Percentiles rank a stretch among this genome's conserved stretches.
Evolutionary conservation across 2,113 vertebrate genomes (phyloP).

Genomic region (Laticauda laticaudata): DNA sequence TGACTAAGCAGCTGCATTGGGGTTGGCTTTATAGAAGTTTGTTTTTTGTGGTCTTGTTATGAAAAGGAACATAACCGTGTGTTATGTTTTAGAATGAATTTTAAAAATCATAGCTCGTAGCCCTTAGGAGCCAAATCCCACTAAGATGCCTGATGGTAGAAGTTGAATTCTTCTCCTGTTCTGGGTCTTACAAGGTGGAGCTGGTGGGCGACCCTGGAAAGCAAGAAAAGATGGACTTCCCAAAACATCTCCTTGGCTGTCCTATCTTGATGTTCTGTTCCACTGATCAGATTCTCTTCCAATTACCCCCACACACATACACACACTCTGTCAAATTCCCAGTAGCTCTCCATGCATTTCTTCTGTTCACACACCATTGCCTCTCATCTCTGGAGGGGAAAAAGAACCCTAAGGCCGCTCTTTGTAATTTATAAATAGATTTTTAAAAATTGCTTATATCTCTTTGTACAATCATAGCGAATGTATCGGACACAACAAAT

Average conservation of each 20-base stretch:
- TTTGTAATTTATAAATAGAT: constrained; percentile 15
- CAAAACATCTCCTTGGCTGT: background rate
- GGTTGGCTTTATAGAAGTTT: background rate
- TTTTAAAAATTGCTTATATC: background rate
- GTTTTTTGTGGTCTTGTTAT: background rate
- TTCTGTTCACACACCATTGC: too few species aligned
- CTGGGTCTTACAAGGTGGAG: background rate
- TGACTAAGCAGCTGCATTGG: background rate
- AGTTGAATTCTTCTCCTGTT: background rate
- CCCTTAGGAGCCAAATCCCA: background rate
- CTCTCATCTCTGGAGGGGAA: background rate
- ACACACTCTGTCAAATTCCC: background rate
- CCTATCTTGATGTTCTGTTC: background rate
- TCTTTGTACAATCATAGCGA: background rate
- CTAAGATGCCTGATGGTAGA: background rate
- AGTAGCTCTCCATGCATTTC: background rate
- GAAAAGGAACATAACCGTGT: background rate
- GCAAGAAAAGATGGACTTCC: background rate
- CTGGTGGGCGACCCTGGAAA: background rate
- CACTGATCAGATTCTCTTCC: background rate
- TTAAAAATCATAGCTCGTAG: background rate
- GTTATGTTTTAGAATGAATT: background rate
- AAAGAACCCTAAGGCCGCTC: background rate
- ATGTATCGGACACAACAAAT: background rate
- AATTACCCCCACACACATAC: too few species aligned